phyloP scores from a whole-genome alignment of 2,797 vertebrate genomes.

The Macroramphosus scolopax region DNA sequence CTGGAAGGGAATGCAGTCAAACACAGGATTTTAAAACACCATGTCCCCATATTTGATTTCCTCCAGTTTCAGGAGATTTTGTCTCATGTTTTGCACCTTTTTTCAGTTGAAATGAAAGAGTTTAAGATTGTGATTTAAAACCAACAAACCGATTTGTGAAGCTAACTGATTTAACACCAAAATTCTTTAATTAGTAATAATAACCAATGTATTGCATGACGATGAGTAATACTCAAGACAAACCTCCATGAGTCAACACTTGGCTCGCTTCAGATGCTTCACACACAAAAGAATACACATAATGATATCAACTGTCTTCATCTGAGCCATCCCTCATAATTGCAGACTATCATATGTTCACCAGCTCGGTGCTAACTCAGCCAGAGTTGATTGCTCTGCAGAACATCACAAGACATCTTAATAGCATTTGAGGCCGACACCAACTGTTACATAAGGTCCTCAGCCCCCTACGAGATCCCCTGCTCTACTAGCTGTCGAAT shows the following conservation, averaged over 20 bases:
- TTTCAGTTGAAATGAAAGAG: too few species aligned
- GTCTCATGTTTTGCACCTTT: too few species aligned
- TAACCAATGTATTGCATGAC: too few species aligned
- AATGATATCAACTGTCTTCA: too few species aligned
- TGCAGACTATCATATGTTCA: slow-evolving; percentile 19
- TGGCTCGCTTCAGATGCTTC: not conserved
- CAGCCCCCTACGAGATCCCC: slow-evolving; percentile 32
- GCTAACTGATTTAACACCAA: too few species aligned
- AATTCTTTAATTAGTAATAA: too few species aligned
- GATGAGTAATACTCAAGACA: not conserved
- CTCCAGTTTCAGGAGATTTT: too few species aligned
- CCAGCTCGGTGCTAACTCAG: slow-evolving; percentile 6
- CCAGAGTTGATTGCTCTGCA: slow-evolving; percentile 14
- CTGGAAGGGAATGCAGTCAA: not conserved
- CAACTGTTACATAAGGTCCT: slow-evolving; percentile 54
- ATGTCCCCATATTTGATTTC: too few species aligned
- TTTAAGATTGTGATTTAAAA: too few species aligned
- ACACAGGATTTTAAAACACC: too few species aligned
- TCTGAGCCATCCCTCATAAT: too few species aligned
- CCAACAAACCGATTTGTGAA: too few species aligned
- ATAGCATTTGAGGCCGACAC: slow-evolving; percentile 52
- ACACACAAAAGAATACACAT: not conserved
- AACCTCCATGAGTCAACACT: slow-evolving; percentile 1
- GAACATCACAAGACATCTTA: slow-evolving; percentile 53
- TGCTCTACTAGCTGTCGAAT: slow-evolving; percentile 53